These are phyloP conservation scores for Agriopis aurantiaria DNA, from an alignment of 2,888 invertebrate genomes.

Conservation along the genomic window DNA sequence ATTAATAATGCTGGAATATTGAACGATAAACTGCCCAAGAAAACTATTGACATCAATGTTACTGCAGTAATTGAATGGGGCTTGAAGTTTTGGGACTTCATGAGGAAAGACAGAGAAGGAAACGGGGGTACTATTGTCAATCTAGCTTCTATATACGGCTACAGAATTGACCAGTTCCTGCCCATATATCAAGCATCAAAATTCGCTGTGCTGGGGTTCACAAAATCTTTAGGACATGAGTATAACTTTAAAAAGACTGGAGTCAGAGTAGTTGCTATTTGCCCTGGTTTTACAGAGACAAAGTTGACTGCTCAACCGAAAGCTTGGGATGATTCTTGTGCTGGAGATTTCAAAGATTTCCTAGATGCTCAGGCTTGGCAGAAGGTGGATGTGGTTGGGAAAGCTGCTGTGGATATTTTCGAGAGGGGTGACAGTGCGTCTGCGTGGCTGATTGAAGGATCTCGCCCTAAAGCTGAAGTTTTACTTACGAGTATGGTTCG, in stretches of 20 bases:
- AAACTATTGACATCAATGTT: constrained; percentile 68
- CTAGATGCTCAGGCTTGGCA: constrained; percentile 58
- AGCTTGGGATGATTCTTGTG: constrained; percentile 49
- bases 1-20: constrained; percentile 75
- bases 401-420: constrained; percentile 62
- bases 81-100: constrained; percentile 83
- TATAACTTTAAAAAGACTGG: constrained; percentile 77
- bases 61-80: constrained; percentile 67
- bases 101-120: constrained; percentile 83
- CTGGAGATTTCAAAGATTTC: constrained; percentile 40
- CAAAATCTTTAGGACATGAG: constrained; percentile 74
- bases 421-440: constrained; percentile 79
- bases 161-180: constrained; percentile 75
- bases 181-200: constrained; percentile 88
- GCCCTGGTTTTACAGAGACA: constrained; percentile 82
- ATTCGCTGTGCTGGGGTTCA: constrained; percentile 82
- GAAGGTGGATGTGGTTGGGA: constrained; percentile 60
- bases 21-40: constrained; percentile 49
- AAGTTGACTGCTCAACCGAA: constrained; percentile 46
- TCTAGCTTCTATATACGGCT: constrained; percentile 87
- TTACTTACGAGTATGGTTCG: constrained; percentile 35
- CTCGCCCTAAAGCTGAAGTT: constrained; percentile 60
- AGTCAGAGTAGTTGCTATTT: constrained; percentile 80
- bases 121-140: constrained; percentile 88
- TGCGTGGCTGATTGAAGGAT: constrained; percentile 83